Conservation (phyloP, 2,113 vertebrate genomes). For the Scomber japonicus region DNA sequence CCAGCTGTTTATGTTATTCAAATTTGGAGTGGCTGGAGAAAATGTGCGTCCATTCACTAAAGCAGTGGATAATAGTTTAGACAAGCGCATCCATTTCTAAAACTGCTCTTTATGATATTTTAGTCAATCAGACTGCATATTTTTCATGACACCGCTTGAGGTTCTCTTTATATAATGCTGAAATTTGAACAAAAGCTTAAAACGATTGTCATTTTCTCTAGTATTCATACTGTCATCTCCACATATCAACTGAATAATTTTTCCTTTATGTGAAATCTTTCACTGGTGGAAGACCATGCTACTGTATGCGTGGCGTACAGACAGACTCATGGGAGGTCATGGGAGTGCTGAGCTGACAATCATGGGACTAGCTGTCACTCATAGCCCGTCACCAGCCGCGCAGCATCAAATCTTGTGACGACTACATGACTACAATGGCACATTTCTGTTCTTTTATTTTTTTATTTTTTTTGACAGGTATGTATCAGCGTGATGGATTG, state of each 20-base stretch:
- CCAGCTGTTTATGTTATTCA: slow-evolving; percentile 68
- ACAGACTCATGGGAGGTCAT: slow-evolving; percentile 68
- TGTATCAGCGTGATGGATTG: slow-evolving; percentile 65
- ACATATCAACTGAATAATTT: slow-evolving; percentile 44
- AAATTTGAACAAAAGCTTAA: slow-evolving; percentile 63
- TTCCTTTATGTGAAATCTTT: slow-evolving; percentile 48
- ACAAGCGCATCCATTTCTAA: slow-evolving; percentile 46
- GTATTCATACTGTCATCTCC: slow-evolving; percentile 47
- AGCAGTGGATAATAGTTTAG: slow-evolving; percentile 45
- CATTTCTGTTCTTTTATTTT: slow-evolving; percentile 45
- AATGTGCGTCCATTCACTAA: slow-evolving; percentile 36
- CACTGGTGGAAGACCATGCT: slow-evolving; percentile 33
- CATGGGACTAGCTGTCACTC: slow-evolving; percentile 60
- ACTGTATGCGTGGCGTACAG: slow-evolving; percentile 44
- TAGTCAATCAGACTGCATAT: slow-evolving; percentile 51
- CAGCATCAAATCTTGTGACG: slow-evolving; percentile 43
- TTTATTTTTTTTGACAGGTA: slow-evolving; percentile 47
- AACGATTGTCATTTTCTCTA: slow-evolving; percentile 59
- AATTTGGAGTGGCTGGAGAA: slow-evolving; percentile 44
- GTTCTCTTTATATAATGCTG: slow-evolving; percentile 37
- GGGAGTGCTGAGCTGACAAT: slow-evolving; percentile 68
- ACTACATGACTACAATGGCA: slow-evolving; percentile 61
- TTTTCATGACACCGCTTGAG: slow-evolving; percentile 52
- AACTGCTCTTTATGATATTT: slow-evolving; percentile 52
- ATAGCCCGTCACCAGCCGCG: slow-evolving; percentile 48